Evolutionary conservation across 2,797 vertebrate species (phyloP).

Genomic region (Synaphobranchus kaupii): DNA sequence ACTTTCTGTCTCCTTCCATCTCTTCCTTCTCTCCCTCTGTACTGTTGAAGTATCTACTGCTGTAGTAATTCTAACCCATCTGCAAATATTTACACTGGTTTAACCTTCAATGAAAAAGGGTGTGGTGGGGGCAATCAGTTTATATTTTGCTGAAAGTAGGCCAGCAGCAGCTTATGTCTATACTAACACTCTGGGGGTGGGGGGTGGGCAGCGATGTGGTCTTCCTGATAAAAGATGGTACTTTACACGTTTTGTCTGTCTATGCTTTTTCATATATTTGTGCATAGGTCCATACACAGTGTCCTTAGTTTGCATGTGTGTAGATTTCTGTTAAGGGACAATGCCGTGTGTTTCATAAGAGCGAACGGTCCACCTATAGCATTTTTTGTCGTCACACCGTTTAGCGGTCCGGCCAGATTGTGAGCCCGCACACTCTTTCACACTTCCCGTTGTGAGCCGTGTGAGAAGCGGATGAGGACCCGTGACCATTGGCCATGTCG

Average conservation of each 20-base stretch:
- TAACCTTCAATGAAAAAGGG: constrained; percentile 40
- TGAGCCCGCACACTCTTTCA: background rate
- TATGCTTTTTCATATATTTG: background rate
- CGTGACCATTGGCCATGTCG: background rate
- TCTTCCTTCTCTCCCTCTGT: constrained; percentile 35
- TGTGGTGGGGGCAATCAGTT: background rate
- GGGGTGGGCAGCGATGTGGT: background rate
- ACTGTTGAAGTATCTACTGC: constrained; percentile 47
- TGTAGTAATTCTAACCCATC: constrained; percentile 43
- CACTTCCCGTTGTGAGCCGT: background rate
- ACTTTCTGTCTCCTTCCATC: constrained; percentile 33
- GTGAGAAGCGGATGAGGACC: background rate
- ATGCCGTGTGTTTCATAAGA: background rate
- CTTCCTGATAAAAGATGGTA: background rate
- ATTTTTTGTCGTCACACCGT: background rate
- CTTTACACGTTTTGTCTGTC: background rate
- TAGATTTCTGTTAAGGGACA: background rate
- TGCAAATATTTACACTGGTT: constrained; percentile 74
- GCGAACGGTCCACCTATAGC: background rate
- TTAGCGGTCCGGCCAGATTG: background rate
- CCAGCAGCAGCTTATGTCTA: background rate
- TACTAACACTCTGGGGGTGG: background rate
- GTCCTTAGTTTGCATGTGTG: background rate
- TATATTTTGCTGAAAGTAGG: background rate
- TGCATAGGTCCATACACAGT: background rate